Evolutionary conservation across 1,140 invertebrate genomes (phyloP).

Genomic region (Acromyrmex heyeri): DNA sequence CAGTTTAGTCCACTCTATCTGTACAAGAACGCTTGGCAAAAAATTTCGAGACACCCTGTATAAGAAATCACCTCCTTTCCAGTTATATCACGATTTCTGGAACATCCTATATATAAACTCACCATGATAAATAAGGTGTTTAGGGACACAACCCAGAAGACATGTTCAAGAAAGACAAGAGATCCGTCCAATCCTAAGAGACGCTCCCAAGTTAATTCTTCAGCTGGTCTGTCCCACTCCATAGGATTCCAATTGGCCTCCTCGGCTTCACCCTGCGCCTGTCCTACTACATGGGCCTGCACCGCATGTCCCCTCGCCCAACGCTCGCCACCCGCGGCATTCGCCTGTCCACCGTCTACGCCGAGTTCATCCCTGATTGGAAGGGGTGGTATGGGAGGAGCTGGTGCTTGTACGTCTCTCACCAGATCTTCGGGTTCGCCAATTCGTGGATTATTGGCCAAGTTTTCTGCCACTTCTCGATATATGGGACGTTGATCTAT

Average conservation of each 20-base stretch:
- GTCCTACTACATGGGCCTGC: constrained; percentile 83
- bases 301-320: constrained; percentile 63
- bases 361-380: constrained; percentile 71
- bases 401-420: constrained; percentile 55
- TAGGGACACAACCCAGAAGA: constrained; percentile 99
- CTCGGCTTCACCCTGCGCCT: constrained; percentile 89
- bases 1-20: too few species aligned
- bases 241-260: constrained; percentile 99
- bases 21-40: too few species aligned
- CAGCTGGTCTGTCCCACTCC: constrained; percentile 98
- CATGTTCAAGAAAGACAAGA: constrained; percentile 98
- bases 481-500: constrained; percentile 68
- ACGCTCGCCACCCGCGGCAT: constrained; percentile 81
- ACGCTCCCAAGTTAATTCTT: constrained; percentile 99
- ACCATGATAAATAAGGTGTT: constrained; percentile 98
- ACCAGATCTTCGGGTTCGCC: constrained; percentile 51
- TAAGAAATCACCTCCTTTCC: too few species aligned
- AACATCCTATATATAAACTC: constrained; percentile 53
- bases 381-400: constrained; percentile 53
- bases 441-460: constrained; percentile 60
- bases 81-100: too few species aligned
- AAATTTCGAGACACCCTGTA: too few species aligned
- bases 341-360: constrained; percentile 68
- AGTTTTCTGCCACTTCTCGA: constrained; percentile 70
- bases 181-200: constrained; percentile 98